phyloP scores from a whole-genome alignment of 1,140 invertebrate species.

The Drosophila chauvacae region DNA sequence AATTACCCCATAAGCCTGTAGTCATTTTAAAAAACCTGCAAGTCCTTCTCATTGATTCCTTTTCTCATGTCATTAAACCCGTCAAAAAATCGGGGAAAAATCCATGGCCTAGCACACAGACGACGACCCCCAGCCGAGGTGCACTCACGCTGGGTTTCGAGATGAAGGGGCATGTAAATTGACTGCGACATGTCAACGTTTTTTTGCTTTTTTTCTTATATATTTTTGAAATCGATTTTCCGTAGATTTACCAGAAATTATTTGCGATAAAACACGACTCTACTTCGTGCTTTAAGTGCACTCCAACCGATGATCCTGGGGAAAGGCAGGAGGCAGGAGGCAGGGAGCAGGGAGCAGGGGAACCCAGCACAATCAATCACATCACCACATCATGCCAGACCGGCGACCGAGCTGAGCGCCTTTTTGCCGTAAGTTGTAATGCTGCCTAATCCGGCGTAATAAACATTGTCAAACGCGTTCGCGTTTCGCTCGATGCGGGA shows the following conservation, averaged over 20 bases:
- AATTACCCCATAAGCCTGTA: not conserved
- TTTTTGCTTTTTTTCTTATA: conserved; percentile 5
- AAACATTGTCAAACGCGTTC: conserved; percentile 69
- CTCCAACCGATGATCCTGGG: conserved; percentile 49
- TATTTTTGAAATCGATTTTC: conserved; percentile 64
- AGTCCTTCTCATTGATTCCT: conserved; percentile 8
- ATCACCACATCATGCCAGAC: conserved; percentile 58
- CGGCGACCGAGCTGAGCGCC: conserved; percentile 32
- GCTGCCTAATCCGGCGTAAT: conserved; percentile 82
- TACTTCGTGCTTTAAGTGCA: conserved; percentile 74
- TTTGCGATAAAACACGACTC: conserved; percentile 78
- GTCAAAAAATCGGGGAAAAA: conserved; percentile 18
- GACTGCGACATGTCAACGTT: conserved; percentile 53
- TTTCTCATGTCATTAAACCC: conserved; percentile 57
- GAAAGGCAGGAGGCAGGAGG: not conserved
- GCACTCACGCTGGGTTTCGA: conserved; percentile 32
- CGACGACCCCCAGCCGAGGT: conserved; percentile 47
- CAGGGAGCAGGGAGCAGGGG: not conserved
- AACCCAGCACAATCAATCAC: conserved; percentile 62
- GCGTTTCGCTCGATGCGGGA: conserved; percentile 60
- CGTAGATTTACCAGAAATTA: conserved; percentile 75
- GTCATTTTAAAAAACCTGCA: conserved; percentile 7
- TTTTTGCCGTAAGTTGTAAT: conserved; percentile 64
- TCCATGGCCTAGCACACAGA: conserved; percentile 32
- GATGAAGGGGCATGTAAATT: conserved; percentile 41